Percentiles rank a stretch among this genome's conserved stretches.
phyloP scores from a whole-genome alignment of 2,888 invertebrate species.

The Drosophila fungiperda region DNA sequence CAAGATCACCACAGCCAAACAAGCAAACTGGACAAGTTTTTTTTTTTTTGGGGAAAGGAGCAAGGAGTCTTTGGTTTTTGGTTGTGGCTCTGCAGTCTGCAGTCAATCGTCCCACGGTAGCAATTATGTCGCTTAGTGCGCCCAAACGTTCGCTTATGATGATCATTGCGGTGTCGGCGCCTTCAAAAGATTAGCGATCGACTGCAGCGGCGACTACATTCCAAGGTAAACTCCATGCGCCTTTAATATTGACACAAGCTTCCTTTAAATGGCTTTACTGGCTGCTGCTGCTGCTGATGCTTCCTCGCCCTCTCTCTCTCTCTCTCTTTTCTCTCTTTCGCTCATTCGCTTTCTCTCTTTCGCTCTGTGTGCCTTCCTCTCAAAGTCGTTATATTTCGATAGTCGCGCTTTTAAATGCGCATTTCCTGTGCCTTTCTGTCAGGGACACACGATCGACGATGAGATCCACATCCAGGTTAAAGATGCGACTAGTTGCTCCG shows the following conservation, averaged over 20 bases:
- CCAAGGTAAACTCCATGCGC: constrained; percentile 66
- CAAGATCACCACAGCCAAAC: constrained; percentile 23
- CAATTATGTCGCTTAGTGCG: constrained; percentile 80
- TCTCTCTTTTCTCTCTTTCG: constrained; percentile 6
- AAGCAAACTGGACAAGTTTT: background rate
- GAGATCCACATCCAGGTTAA: constrained; percentile 37
- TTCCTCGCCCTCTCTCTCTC: constrained; percentile 30
- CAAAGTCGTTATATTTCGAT: constrained; percentile 80
- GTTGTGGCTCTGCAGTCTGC: background rate
- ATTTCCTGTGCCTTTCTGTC: constrained; percentile 74
- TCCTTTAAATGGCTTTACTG: constrained; percentile 66
- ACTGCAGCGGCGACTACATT: constrained; percentile 55
- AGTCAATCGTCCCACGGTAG: constrained; percentile 70
- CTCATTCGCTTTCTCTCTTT: constrained; percentile 2
- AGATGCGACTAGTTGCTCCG: constrained; percentile 24
- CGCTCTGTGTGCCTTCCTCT: background rate
- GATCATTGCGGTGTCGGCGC: constrained; percentile 67
- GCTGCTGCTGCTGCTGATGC: constrained; percentile 22
- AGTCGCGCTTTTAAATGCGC: constrained; percentile 80
- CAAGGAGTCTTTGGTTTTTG: background rate
- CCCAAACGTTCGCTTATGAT: constrained; percentile 62
- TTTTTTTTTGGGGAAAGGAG: background rate
- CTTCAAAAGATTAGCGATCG: constrained; percentile 71
- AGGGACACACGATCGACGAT: constrained; percentile 75
- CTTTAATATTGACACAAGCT: constrained; percentile 78